These are phyloP conservation scores for Lobophora halterata DNA, from an alignment of 2,888 invertebrate species.

Conservation along the genomic window DNA sequence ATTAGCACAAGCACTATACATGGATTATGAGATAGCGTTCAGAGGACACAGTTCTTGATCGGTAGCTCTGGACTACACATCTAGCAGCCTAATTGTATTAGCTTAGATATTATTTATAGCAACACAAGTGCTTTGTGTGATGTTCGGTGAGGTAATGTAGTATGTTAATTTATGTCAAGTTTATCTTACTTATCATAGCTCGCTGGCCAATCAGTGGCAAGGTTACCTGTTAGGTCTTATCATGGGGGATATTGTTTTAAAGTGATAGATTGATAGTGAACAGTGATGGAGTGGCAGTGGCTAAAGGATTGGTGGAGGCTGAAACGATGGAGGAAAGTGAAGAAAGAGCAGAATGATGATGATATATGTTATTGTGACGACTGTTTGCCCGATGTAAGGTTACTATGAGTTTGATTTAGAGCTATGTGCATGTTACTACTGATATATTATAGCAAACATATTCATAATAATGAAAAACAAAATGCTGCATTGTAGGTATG, in stretches of 20 bases:
- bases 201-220: conserved; percentile 60
- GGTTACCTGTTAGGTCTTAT: conserved; percentile 44
- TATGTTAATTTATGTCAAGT: conserved; percentile 71
- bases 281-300: conserved; percentile 89
- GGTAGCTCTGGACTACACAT: conserved; percentile 15
- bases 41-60: conserved; percentile 14
- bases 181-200: conserved; percentile 67
- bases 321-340: conserved; percentile 84
- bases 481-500: no score
- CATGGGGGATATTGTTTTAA: conserved; percentile 37
- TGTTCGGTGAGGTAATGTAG: conserved; percentile 73
- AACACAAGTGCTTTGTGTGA: conserved; percentile 51
- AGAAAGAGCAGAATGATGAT: conserved; percentile 78
- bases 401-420: conserved; percentile 3
- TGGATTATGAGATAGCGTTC: conserved; percentile 17
- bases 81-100: conserved; percentile 38
- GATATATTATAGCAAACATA: no score
- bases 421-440: no score
- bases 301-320: conserved; percentile 91
- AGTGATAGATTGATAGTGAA: conserved; percentile 50
- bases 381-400: conserved; percentile 82
- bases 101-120: conserved; percentile 51
- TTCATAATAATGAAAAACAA: no score
- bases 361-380: conserved; percentile 90
- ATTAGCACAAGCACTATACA: conserved; percentile 19